Evolutionary conservation across 2,888 invertebrate species (phyloP).

Genomic region (Sarcophaga carnaria): DNA sequence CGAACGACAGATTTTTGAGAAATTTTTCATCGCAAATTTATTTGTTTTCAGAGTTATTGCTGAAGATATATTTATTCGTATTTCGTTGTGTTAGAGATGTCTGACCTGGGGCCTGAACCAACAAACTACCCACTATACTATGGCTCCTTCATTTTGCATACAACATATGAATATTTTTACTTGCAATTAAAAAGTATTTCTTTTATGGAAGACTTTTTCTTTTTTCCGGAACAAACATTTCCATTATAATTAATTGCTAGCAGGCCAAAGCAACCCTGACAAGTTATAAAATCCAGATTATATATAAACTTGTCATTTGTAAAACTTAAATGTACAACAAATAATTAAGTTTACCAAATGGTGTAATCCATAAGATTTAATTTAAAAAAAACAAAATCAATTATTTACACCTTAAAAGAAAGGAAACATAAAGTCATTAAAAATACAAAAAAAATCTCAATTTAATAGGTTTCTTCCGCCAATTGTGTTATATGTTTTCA

Average conservation of each 20-base stretch:
- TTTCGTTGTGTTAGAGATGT: no score
- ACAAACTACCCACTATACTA: no score
- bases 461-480: background rate
- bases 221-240: background rate
- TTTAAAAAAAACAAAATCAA: background rate
- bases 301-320: background rate
- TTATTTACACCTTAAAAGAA: background rate
- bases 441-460: background rate
- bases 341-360: slow-evolving; percentile 29
- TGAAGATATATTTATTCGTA: no score
- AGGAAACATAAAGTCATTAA: background rate
- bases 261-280: slow-evolving; percentile 33
- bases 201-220: background rate
- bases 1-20: no score
- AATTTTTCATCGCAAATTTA: no score
- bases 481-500: background rate
- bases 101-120: no score
- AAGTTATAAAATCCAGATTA: background rate
- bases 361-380: background rate
- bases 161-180: no score
- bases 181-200: no score
- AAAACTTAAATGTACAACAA: background rate
- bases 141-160: no score
- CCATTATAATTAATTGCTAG: slow-evolving; percentile 16
- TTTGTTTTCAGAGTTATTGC: no score